Evolutionary conservation across 1,140 invertebrate species (phyloP), one percentile per base, ranked within the genome.

Genomic region (Philotrypesis tridentata): DNA sequence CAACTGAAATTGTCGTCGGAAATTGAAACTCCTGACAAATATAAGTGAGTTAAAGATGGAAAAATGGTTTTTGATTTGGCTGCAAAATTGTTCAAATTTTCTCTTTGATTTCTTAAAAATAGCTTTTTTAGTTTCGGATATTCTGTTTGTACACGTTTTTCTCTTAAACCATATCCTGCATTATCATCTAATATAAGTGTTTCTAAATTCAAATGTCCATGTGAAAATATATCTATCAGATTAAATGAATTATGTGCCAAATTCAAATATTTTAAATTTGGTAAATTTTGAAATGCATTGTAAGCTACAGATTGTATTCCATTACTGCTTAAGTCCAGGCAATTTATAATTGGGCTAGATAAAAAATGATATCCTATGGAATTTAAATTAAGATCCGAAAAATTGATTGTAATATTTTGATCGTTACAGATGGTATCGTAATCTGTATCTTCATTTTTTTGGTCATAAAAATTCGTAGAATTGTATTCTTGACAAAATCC

Each of bases 221-320:
- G 5, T 14, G 11, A 29, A 65, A 65, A 65, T 25, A 65, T 27
- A 65, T 25, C 9, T 12, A n/a, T 5, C 25, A 65, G 5, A n/a
- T 27, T 11, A 25, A 65, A 12, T 11, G 11, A 11, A 65, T 65
- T 65, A 27, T 21, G 9, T 27, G 1, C 12, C 25, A 65, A 25
- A 12, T 65, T 65, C n/a, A 65, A 65, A 65, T 65, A 65, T 65
- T 65, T 65, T 14, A 65, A 12, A 65, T 65, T 65, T 29, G 61
- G 61, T 14, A 65, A 65, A 27, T 27, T 27, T 11, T 0, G 2
- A 27, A 65, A 65, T 17, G 61, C 61, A 25, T 25, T 65, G n/a
- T 27, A 4, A 27, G 9, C 23, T 25, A 65, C 23, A 2, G 61
- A n/a, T 11, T 17, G 8, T 25, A 65, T 65, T 11, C 17, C 7